Conservation (phyloP, 2,113 vertebrate species). For the Coregonus clupeaformis region DNA sequence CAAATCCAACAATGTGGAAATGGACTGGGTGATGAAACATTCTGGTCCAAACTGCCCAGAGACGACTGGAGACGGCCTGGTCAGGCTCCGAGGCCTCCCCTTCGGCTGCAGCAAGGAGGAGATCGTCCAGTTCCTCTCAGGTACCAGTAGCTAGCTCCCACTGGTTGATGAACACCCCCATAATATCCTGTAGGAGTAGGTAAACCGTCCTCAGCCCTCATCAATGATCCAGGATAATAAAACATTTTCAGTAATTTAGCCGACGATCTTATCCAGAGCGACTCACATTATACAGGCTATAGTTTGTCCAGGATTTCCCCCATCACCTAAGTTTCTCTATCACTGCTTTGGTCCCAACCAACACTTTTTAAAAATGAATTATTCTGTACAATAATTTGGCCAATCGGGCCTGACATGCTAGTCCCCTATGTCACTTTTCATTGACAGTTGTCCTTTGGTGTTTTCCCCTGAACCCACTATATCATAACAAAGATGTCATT, state of each 20-base stretch:
- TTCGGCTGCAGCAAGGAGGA: slow-evolving; percentile 99
- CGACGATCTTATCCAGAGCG: no score
- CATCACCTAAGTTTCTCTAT: no score
- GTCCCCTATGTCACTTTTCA: neutral
- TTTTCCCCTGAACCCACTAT: neutral
- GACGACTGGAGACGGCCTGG: slow-evolving; percentile 94
- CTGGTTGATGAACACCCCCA: neutral
- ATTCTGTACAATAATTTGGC: no score
- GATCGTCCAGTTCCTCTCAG: slow-evolving; percentile 99
- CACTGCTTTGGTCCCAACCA: neutral
- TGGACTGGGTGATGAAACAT: slow-evolving; percentile 99
- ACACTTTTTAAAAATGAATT: no score
- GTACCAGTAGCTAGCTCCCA: slow-evolving; percentile 70
- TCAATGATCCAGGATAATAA: no score
- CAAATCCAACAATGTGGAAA: slow-evolving; percentile 99
- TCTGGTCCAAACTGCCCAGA: slow-evolving; percentile 98
- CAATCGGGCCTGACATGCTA: no score
- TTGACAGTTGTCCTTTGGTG: neutral
- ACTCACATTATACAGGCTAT: no score
- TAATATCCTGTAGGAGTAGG: no score
- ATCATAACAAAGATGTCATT: neutral
- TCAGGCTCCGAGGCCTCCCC: slow-evolving; percentile 94
- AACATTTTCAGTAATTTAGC: no score
- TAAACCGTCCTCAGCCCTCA: no score
- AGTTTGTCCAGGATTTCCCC: no score